Conservation (phyloP, 2,888 invertebrate species). For the Dryococelus australis region DNA sequence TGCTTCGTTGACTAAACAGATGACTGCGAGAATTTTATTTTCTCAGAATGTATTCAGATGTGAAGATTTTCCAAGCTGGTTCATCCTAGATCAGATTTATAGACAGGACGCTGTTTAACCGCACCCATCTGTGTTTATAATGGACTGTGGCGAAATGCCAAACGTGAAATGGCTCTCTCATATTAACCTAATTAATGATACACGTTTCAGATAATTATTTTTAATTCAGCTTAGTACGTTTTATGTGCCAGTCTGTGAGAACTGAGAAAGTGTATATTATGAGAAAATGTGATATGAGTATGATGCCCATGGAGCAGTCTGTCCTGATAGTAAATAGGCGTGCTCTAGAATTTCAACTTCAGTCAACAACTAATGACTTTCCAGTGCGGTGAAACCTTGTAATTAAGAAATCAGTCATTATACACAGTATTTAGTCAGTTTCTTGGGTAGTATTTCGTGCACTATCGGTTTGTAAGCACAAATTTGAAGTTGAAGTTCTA, state of each 20-base stretch:
- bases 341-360: neutral
- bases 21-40: too few relatives aligned
- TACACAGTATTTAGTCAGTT: too few relatives aligned
- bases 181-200: neutral
- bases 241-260: neutral
- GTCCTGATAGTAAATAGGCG: neutral
- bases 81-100: too few relatives aligned
- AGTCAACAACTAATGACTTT: too few relatives aligned
- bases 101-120: too few relatives aligned
- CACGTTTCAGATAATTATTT: neutral
- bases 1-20: too few relatives aligned
- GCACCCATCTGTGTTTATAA: neutral
- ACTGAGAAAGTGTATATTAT: neutral
- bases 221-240: neutral
- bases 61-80: too few relatives aligned
- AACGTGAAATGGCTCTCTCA: neutral
- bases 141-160: neutral
- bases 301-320: neutral
- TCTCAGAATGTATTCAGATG: too few relatives aligned
- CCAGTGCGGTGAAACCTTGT: neutral
- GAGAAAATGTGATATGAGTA: neutral
- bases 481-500: neutral
- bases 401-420: neutral
- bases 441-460: neutral
- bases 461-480: neutral